Conservation (phyloP, 1,140 invertebrate species). For the Drosophila miranda region DNA sequence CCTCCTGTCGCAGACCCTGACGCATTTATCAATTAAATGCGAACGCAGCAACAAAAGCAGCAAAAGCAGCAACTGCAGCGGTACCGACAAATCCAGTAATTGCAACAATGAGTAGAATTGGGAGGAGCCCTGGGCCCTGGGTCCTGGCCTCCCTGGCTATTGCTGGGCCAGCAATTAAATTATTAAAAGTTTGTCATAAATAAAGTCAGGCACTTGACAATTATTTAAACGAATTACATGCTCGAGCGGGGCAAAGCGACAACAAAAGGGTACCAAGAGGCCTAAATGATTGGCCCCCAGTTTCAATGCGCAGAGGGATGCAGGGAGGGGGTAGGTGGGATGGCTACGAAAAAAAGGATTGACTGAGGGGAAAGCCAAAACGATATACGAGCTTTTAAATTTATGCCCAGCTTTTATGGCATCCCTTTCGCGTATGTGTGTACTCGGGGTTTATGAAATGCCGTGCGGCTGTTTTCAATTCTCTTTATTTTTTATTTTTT, state of each 20-base stretch:
- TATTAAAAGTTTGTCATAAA: slow-evolving; percentile 78
- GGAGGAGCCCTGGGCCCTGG: slow-evolving; percentile 1
- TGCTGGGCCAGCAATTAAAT: slow-evolving; percentile 67
- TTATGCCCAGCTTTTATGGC: slow-evolving; percentile 63
- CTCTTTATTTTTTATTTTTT: slow-evolving; percentile 26
- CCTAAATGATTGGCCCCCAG: slow-evolving; percentile 32
- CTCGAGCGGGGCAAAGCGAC: slow-evolving; percentile 1
- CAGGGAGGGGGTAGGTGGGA: slow-evolving; percentile 7
- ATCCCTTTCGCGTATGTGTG: neutral
- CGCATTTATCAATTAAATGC: slow-evolving; percentile 79
- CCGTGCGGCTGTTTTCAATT: slow-evolving; percentile 62
- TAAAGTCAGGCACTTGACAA: slow-evolving; percentile 73
- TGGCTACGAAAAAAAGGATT: slow-evolving; percentile 15
- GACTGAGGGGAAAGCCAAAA: slow-evolving; percentile 31
- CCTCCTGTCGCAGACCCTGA: slow-evolving; percentile 7
- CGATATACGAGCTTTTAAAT: slow-evolving; percentile 70
- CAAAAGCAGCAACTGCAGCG: no score
- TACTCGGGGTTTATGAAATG: slow-evolving; percentile 60
- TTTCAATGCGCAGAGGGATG: slow-evolving; percentile 10
- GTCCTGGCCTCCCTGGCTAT: neutral
- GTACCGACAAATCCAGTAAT: slow-evolving; percentile 53
- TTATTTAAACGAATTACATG: slow-evolving; percentile 77
- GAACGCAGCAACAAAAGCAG: slow-evolving; percentile 55
- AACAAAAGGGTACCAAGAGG: neutral
- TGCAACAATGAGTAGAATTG: slow-evolving; percentile 48